Percentiles rank a stretch among this genome's conserved stretches.
phyloP scores from a whole-genome alignment of 2,888 invertebrate species.

The Euzophera pinguis region DNA sequence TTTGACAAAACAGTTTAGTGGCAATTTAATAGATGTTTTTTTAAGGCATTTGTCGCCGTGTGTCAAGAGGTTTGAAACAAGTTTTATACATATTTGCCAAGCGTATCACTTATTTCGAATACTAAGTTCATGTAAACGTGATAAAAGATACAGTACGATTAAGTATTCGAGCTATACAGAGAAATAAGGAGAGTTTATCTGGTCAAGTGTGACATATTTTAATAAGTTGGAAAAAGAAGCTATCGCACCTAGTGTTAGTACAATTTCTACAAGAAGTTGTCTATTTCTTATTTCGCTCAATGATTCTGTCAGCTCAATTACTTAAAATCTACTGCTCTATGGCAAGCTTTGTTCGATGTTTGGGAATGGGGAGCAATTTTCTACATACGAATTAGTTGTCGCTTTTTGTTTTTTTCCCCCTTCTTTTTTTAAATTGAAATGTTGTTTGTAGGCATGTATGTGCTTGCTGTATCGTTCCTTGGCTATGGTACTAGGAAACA shows the following conservation, averaged over 20 bases:
- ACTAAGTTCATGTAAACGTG: neutral
- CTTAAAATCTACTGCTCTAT: neutral
- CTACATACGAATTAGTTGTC: neutral
- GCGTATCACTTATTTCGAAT: neutral
- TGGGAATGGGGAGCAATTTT: neutral
- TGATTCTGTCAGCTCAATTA: neutral
- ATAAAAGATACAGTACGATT: neutral
- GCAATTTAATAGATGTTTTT: too few relatives aligned
- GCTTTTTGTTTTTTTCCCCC: neutral
- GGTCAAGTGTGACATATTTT: too few relatives aligned
- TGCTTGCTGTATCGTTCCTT: slow-evolving; percentile 60
- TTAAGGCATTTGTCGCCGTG: too few relatives aligned
- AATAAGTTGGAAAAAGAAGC: too few relatives aligned
- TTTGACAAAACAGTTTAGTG: too few relatives aligned
- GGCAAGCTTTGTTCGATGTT: neutral
- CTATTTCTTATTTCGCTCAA: too few relatives aligned
- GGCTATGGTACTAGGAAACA: slow-evolving; percentile 59
- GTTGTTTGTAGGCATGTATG: slow-evolving; percentile 62
- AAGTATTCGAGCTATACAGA: neutral
- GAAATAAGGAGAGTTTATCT: neutral
- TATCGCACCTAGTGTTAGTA: too few relatives aligned
- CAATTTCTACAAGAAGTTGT: neutral
- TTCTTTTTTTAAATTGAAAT: slow-evolving; percentile 7
- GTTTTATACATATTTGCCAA: too few relatives aligned
- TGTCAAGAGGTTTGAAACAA: too few relatives aligned